phyloP scores from a whole-genome alignment of 2,888 invertebrate genomes.

The Agrochola lychnidis region DNA sequence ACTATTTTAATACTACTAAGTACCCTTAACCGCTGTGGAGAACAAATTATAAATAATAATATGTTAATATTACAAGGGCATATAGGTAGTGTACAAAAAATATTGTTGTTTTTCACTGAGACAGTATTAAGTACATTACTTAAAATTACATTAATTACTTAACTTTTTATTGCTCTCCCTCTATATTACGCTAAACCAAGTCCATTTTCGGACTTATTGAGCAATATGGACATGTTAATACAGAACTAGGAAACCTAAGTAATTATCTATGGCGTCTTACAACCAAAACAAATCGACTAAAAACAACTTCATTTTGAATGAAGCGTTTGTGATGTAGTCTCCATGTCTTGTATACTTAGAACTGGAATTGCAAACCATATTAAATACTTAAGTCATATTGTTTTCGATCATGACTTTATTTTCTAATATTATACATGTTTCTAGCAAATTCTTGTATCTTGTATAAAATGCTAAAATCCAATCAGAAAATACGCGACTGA shows the following conservation, averaged over 20 bases:
- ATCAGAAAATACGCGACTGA: conserved; percentile 7
- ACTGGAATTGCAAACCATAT: conserved; percentile 32
- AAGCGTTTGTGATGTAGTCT: conserved; percentile 43
- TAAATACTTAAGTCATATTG: conserved; percentile 15
- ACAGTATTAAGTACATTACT: conserved; percentile 80
- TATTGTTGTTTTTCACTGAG: conserved; percentile 76
- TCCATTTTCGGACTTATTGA: conserved; percentile 86
- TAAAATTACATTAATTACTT: conserved; percentile 78
- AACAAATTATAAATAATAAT: conserved; percentile 77
- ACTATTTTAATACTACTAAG: conserved; percentile 82
- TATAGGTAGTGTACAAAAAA: conserved; percentile 75
- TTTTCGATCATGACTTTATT: conserved; percentile 7
- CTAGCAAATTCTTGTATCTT: not conserved
- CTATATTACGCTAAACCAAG: conserved; percentile 84
- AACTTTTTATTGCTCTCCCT: conserved; percentile 86
- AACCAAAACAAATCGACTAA: conserved; percentile 57
- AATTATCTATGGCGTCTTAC: conserved; percentile 66
- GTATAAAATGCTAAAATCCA: conserved; percentile 9
- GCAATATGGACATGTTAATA: conserved; percentile 88
- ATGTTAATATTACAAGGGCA: conserved; percentile 79
- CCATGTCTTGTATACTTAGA: conserved; percentile 21
- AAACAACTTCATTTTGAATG: conserved; percentile 56
- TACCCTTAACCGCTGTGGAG: conserved; percentile 90
- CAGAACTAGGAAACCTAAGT: conserved; percentile 78
- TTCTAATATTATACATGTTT: not conserved